Evolutionary conservation across 2,797 vertebrate genomes (phyloP).

Genomic region (Acanthurus tractus): DNA sequence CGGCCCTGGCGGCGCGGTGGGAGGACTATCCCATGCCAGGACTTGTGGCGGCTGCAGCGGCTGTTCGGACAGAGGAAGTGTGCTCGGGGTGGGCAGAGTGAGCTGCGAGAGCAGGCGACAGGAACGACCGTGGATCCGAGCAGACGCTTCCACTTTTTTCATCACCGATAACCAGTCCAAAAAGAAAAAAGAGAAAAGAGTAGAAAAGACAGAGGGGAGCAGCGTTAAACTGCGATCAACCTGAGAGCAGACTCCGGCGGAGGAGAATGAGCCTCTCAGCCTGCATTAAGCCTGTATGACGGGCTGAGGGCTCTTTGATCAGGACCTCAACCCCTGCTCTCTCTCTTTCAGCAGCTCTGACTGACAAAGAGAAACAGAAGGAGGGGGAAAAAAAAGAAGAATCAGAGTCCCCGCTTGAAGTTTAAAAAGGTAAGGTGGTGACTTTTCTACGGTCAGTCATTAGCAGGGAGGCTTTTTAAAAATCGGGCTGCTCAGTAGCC

Average conservation of each 20-base stretch:
- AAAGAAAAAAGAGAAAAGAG: too few relatives aligned
- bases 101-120: constrained; percentile 33
- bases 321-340: constrained; percentile 57
- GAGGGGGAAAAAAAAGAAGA: constrained; percentile 4
- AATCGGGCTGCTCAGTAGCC: constrained; percentile 14
- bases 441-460: constrained; percentile 39
- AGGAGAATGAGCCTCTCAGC: constrained; percentile 69
- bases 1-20: constrained; percentile 73
- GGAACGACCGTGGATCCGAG: constrained; percentile 30
- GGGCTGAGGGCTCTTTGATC: constrained; percentile 59
- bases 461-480: constrained; percentile 26
- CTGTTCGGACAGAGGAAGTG: constrained; percentile 70
- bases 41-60: constrained; percentile 78
- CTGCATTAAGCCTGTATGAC: constrained; percentile 68
- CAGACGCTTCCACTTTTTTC: constrained; percentile 17
- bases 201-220: neutral
- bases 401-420: constrained; percentile 34
- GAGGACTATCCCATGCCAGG: constrained; percentile 84
- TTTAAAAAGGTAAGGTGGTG: constrained; percentile 72
- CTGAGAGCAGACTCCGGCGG: constrained; percentile 68
- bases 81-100: constrained; percentile 16
- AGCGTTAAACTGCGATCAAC: constrained; percentile 31
- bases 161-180: constrained; percentile 3
- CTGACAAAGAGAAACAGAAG: constrained; percentile 47
- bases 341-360: constrained; percentile 52